A percentile compares a stretch with the other conserved stretches of the same genome.
Evolutionary conservation across 2,113 vertebrate genomes (phyloP).

Genomic region (Pterocles orientalis): DNA sequence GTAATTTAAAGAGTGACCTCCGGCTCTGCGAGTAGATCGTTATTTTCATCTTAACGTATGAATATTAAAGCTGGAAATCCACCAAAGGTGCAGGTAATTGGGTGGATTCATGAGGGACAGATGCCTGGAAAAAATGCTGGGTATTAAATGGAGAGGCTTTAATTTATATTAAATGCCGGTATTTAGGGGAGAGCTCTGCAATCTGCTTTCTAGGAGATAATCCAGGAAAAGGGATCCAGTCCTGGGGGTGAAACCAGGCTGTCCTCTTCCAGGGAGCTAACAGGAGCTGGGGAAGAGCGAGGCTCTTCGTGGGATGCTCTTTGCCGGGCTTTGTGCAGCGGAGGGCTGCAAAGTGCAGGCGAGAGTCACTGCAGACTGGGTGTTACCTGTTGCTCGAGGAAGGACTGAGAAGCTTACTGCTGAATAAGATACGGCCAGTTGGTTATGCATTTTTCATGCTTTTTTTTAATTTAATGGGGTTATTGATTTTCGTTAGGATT

Average conservation of each 20-base stretch:
- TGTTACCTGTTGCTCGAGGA: background rate
- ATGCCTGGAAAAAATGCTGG: background rate
- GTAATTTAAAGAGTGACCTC: background rate
- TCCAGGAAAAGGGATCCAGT: background rate
- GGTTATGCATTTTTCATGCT: background rate
- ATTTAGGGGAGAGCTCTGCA: background rate
- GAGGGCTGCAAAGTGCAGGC: background rate
- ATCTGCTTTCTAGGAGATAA: background rate
- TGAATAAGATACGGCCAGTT: background rate
- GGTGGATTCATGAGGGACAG: background rate
- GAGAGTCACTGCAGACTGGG: background rate
- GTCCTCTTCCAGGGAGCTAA: fast-evolving
- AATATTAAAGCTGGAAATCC: background rate
- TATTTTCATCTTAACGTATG: background rate
- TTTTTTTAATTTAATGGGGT: background rate
- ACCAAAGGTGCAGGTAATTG: background rate
- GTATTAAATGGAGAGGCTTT: background rate
- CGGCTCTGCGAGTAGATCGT: background rate
- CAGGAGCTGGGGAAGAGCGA: background rate
- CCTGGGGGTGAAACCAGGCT: background rate
- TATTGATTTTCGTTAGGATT: background rate
- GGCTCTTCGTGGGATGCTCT: background rate
- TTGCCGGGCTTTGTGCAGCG: background rate
- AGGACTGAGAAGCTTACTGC: background rate
- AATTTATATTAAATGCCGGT: no score